Evolutionary conservation across 2,113 vertebrate species (phyloP), one percentile per base, ranked within the genome.

Genomic region (Nothoprocta pentlandii): DNA sequence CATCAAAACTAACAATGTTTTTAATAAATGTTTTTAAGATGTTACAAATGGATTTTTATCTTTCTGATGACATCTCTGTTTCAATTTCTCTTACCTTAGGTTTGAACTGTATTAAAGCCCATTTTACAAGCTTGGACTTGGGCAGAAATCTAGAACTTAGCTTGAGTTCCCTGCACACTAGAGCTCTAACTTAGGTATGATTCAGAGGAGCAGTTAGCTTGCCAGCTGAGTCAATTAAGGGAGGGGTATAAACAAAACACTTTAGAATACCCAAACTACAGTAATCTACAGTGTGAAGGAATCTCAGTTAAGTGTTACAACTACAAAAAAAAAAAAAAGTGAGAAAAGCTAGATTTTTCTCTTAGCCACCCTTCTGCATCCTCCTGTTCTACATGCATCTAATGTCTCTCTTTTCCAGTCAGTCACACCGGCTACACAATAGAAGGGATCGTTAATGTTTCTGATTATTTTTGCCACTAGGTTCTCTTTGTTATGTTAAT

Each of bases 401-500:
- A 41, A 26, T 10, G 36, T 28, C 67, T 91, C 71, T 74, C 62
- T 61, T 41, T 85, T 39, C 56, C 79, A 87, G 73, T 39, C 84
- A 87, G 46, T 61, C 90, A 71, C 51, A 42, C n/a, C 53, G 68
- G 73, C 74, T 74, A 62, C 41, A 25, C 69, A 91, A 93, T 25
- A 46, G 73, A 81, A n/a, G 66, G 90, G 22, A 67, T 85, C 67
- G 62, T 89, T 15, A 63, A 41, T 23, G 46, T 64, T 70, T 59
- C 87, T 94, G 46, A 88, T 90, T 93, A 77, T 93, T 87, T 84
- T 88, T 90, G 85, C 64, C 76, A 64, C 16, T 80, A 51, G 85
- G 42, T 87, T 84, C 83, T 68, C 73, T 84, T 85, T 92, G 73
- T 88, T 56, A 56, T 20, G 80, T 36, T 95, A 91, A 96, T 95